Conservation (phyloP, 1,140 invertebrate species). For the Sycobia sp. region DNA sequence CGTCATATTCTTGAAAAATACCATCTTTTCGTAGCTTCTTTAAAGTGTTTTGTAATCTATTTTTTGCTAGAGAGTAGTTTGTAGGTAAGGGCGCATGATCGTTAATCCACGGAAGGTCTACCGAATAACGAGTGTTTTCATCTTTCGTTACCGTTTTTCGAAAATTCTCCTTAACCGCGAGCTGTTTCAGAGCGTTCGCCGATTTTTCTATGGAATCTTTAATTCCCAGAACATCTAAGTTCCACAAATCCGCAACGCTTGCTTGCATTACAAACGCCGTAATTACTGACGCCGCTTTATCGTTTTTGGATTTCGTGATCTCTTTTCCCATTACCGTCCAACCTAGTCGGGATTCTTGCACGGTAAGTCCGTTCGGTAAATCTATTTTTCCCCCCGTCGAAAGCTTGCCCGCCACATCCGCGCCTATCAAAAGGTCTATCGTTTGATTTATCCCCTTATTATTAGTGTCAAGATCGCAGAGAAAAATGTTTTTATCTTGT, state of each 20-base stretch:
- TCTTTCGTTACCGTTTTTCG: neutral
- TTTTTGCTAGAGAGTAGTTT: constrained; percentile 37
- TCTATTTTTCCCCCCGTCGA: constrained; percentile 39
- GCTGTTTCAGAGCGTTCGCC: neutral
- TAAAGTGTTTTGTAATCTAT: constrained; percentile 15
- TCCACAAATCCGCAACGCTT: constrained; percentile 48
- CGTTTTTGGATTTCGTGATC: neutral
- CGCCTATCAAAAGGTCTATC: constrained; percentile 44
- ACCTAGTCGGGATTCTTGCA: constrained; percentile 44
- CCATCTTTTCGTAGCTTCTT: neutral
- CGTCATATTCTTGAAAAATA: constrained; percentile 1
- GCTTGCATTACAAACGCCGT: constrained; percentile 31
- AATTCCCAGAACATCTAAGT: constrained; percentile 52
- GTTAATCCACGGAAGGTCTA: constrained; percentile 18
- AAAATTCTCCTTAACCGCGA: constrained; percentile 18
- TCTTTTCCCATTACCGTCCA: constrained; percentile 10
- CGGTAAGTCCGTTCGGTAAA: constrained; percentile 34
- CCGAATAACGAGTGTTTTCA: neutral
- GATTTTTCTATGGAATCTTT: constrained; percentile 44
- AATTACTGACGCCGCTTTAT: neutral
- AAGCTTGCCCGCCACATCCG: constrained; percentile 47
- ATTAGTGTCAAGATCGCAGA: constrained; percentile 27
- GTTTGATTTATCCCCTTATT: neutral
- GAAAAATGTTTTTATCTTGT: constrained; percentile 25
- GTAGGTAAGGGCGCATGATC: constrained; percentile 1